Percentiles rank a stretch among this genome's conserved stretches.
These are phyloP conservation scores for Fundulus diaphanus DNA, from an alignment of 2,797 vertebrate genomes.

Conservation along the genomic window DNA sequence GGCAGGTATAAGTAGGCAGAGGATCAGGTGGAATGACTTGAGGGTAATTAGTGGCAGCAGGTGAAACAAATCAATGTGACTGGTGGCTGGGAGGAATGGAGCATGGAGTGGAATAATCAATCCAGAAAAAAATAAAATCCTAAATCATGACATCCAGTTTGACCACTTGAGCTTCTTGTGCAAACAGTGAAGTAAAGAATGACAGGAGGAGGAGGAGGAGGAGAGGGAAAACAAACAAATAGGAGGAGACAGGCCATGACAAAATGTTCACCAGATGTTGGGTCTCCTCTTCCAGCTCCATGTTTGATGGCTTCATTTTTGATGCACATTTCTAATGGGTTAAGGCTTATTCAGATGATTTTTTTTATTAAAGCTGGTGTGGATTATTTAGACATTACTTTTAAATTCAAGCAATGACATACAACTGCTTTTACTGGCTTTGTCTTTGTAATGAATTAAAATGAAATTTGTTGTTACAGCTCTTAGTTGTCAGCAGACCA, in stretches of 20 bases:
- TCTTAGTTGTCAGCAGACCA: not conserved
- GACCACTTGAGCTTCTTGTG: constrained; percentile 24
- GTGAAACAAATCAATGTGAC: too few relatives aligned
- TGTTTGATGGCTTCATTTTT: constrained; percentile 69
- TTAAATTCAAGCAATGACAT: not conserved
- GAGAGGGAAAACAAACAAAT: constrained; percentile 67
- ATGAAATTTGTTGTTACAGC: not conserved
- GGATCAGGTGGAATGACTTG: too few relatives aligned
- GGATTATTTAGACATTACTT: constrained; percentile 15
- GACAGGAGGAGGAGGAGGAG: constrained; percentile 50
- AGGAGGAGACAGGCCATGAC: constrained; percentile 59
- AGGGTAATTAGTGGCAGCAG: too few relatives aligned
- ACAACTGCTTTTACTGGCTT: not conserved
- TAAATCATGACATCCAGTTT: too few relatives aligned
- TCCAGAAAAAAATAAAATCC: too few relatives aligned
- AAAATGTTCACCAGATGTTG: constrained; percentile 80
- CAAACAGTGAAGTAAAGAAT: constrained; percentile 39
- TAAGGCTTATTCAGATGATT: not conserved
- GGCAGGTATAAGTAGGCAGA: too few relatives aligned
- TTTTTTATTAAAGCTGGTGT: constrained; percentile 9
- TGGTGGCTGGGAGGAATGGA: too few relatives aligned
- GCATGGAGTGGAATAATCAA: too few relatives aligned
- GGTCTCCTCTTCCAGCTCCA: constrained; percentile 59
- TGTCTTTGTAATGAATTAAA: not conserved
- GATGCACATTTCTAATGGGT: constrained; percentile 8